Evolutionary conservation across 2,113 vertebrate genomes (phyloP).

Genomic region (Benitochromis conjunctus): DNA sequence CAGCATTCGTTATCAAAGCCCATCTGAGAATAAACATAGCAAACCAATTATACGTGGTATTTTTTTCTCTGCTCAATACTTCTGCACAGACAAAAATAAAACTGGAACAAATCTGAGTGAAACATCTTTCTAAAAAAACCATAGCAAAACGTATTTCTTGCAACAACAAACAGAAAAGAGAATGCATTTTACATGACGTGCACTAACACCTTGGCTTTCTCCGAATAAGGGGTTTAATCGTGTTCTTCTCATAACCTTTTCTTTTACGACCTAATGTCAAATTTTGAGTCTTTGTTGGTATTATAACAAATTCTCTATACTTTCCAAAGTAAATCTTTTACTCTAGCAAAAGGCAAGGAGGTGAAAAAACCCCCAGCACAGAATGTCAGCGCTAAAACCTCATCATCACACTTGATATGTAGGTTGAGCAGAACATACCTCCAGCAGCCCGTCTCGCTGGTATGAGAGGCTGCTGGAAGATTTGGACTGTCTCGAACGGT

Average conservation of each 20-base stretch:
- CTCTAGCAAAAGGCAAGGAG: background rate
- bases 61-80: background rate
- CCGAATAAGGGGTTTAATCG: background rate
- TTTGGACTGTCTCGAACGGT: background rate
- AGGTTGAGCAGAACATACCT: background rate
- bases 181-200: background rate
- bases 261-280: background rate
- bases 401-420: background rate
- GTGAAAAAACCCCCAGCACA: background rate
- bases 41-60: background rate
- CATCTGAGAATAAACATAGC: background rate
- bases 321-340: background rate
- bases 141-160: background rate
- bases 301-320: background rate
- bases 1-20: background rate
- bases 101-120: background rate
- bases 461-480: constrained; percentile 11
- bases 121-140: background rate
- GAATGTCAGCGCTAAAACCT: background rate
- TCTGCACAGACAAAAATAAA: background rate
- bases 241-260: background rate
- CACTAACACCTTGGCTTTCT: background rate
- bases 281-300: background rate
- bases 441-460: background rate
- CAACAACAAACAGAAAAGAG: background rate